phyloP scores from a whole-genome alignment of 2,113 vertebrate genomes.

The Montifringilla adamsi region DNA sequence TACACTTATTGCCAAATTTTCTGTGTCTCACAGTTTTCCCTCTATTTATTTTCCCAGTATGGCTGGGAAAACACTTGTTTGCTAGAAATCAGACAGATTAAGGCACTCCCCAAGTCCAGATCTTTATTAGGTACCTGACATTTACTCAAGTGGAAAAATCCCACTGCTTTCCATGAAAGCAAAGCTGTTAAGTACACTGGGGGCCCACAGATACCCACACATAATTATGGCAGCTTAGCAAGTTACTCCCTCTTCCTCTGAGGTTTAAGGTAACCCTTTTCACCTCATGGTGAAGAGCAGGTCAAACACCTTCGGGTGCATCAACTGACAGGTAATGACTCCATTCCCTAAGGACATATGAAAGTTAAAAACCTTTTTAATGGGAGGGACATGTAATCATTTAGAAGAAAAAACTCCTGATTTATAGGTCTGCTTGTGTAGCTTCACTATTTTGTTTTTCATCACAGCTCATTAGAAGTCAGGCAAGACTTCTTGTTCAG shows the following conservation, averaged over 20 bases:
- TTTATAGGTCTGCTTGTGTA: not conserved
- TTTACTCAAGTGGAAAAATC: not conserved
- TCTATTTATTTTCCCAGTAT: slow-evolving; percentile 3
- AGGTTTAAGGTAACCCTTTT: not conserved
- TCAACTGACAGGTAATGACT: not conserved
- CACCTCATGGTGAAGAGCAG: not conserved
- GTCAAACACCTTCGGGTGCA: not conserved
- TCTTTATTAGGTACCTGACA: slow-evolving; percentile 2
- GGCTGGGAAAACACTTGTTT: not conserved
- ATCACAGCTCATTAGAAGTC: not conserved
- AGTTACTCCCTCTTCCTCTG: not conserved
- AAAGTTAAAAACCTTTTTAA: not conserved
- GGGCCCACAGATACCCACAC: not conserved
- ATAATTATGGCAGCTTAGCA: slow-evolving; percentile 13
- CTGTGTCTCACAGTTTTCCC: not conserved
- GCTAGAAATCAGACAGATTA: not conserved
- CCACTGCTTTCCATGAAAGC: not conserved
- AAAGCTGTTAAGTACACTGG: not conserved
- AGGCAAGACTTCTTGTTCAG: not conserved
- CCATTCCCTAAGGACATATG: not conserved
- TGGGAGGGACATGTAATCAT: not conserved
- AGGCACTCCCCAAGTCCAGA: not conserved
- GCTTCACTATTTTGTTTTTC: not conserved
- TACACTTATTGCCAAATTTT: not conserved
- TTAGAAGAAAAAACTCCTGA: not conserved